These are phyloP conservation scores for Drosophila ficusphila DNA, from an alignment of 1,140 invertebrate species.

Conservation along the genomic window DNA sequence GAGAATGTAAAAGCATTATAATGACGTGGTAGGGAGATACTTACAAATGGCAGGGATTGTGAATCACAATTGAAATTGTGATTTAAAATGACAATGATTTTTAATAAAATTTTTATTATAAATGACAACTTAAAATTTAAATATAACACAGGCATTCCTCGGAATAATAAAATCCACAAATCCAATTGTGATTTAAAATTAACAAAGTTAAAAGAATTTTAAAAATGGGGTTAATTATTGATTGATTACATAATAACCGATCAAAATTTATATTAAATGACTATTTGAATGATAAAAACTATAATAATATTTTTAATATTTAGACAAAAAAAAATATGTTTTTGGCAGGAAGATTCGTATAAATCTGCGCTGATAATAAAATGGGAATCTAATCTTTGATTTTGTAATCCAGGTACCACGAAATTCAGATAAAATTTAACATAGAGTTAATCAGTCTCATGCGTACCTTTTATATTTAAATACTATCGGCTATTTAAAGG, in stretches of 20 bases:
- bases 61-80: neutral
- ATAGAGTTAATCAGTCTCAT: neutral
- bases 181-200: slow-evolving; percentile 1
- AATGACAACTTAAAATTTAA: neutral
- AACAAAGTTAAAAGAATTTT: neutral
- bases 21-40: neutral
- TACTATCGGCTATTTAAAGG: no score
- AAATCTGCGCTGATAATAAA: slow-evolving; percentile 8
- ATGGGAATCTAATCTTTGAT: neutral
- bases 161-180: neutral
- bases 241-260: neutral
- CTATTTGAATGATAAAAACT: no score
- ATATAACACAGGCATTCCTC: neutral
- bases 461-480: no score
- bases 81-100: neutral
- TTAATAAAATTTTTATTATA: neutral
- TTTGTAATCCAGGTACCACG: slow-evolving; percentile 4
- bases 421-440: neutral
- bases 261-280: neutral
- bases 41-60: neutral
- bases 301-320: no score
- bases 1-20: neutral
- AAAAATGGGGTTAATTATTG: neutral
- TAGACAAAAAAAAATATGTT: neutral
- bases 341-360: neutral